Base-by-base conservation (phyloP, 2,797 vertebrate species). In the Lacerta bilineata region DNA sequence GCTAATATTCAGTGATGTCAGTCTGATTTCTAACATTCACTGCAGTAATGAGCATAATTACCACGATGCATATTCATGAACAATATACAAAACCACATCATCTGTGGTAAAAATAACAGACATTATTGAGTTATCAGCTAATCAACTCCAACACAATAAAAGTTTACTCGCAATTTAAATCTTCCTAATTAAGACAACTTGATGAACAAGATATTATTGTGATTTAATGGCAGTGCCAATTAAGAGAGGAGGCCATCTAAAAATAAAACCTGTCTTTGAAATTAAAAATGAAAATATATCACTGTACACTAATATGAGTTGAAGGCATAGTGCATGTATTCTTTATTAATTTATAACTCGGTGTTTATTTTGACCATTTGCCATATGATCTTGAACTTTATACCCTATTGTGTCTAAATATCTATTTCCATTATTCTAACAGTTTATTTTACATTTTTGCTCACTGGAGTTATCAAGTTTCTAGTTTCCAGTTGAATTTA, bases 251-350 rank as follows among this genome's bases (percentile, higher is more conserved):
- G 80, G 43, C 83, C 88, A 90, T 25, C 91, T 0, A 92, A 89
- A 91, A 92, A 82, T 77, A 87, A 90, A 92, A n/a, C 18, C 89
- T n/a, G 84, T 9, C 11, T 94, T 90, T 86, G 86, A 79, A 77
- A 77, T 13, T 6, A 85, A 74, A 91, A 92, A 93, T 33, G 0
- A 46, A 86, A 78, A 17, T 46, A 43, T 10, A 72, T 50, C 41
- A 27, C 1, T 64, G n/a, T 76, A 10, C 46, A 64, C 1, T 75
- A 82, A 59, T 64, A 64, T 64, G 20, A 64, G 17, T 23, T 64
- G 61, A 64, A 23, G 61, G 5, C 17, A 64, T 64, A 64, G 61
- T 64, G 61, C 17, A 64, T 64, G 17, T 64, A 64, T 64, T 23
- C 61, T 64, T 64, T 64, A 64, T 23, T 64, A 18, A 64, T 64